Evolutionary conservation across 2,888 invertebrate genomes (phyloP), one percentile per base, ranked within the genome.

Genomic region (Tachina fera): DNA sequence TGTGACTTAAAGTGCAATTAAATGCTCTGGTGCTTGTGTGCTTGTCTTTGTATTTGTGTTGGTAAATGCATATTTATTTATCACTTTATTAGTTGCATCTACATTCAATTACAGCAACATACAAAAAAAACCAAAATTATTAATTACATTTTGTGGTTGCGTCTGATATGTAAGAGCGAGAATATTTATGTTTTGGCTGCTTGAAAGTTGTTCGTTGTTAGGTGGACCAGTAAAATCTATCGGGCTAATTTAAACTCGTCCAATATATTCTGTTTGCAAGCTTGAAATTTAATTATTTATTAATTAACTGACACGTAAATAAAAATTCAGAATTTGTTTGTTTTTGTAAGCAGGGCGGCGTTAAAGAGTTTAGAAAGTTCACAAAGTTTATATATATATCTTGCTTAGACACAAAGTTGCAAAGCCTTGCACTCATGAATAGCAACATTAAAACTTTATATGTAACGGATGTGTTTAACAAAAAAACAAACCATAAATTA

Each of bases 71-170:
- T 75, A 75, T 84, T 75, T 76, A 76, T 81, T 58, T 76, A 81
- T 75, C 80, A 80, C 83, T 77, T 83, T 60, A 83, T 83, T 83
- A 77, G 71, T 58, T 49, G 22, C 56, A 53, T 41, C 45, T 43
- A 61, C 70, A 76, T 49, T n/a, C 60, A 74, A 43, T 22, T 58
- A 49, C 39, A 31, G 16, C 31, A 43, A 47, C 51, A 11, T 31
- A 45, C 22, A 60, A 31, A 10, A 51, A 53, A 31, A 65, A 19
- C 76, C 13, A 45, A 84, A 83, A 75, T 84, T 84, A 84, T 78
- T 87, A 83, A 87, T 85, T 83, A 83, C 60, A 72, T 72, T 83
- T 75, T 83, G 85, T 47, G 85, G 82, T 70, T 71, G n/a, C 56
- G 16, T 56, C 45, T 39, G 56, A 51, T 49, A 39, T 14, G 39